These are phyloP conservation scores for Pogonognathellus flavescens DNA, from an alignment of 1,140 invertebrate species.

Conservation along the genomic window DNA sequence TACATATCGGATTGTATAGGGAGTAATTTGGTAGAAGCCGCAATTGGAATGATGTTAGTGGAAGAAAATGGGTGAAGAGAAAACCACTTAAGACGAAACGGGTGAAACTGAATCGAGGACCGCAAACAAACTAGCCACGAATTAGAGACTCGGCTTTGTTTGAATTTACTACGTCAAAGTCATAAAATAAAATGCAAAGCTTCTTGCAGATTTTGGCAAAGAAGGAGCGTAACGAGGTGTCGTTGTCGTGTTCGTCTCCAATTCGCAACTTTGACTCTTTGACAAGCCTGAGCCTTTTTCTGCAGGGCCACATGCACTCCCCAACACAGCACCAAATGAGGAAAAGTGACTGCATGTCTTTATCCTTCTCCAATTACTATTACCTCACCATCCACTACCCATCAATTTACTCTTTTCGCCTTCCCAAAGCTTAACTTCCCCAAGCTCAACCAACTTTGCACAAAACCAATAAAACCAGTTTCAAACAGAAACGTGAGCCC, in stretches of 20 bases:
- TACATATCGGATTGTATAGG: too few relatives aligned
- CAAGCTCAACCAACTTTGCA: neutral
- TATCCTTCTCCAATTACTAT: neutral
- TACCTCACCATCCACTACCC: neutral
- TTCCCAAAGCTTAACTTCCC: neutral
- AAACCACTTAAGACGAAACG: too few relatives aligned
- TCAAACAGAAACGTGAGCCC: conserved; percentile 15
- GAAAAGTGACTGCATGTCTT: neutral
- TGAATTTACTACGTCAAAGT: conserved; percentile 29
- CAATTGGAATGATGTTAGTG: neutral
- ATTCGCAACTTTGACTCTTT: neutral
- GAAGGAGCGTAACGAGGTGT: neutral
- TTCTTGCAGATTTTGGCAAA: neutral
- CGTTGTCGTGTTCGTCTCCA: neutral
- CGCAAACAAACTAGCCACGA: conserved; percentile 36
- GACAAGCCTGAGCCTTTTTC: neutral
- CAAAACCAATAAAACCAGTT: conserved; percentile 46
- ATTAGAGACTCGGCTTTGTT: conserved; percentile 12
- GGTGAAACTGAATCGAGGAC: neutral
- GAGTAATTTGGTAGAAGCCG: neutral
- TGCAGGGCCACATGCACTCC: neutral
- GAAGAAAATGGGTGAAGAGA: too few relatives aligned
- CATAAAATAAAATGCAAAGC: conserved; percentile 22
- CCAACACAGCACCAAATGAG: too few relatives aligned
- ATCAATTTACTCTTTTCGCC: neutral